Evolutionary conservation across 2,797 vertebrate genomes (phyloP), one percentile per base, ranked within the genome.

Genomic region (Enteromius unitaeniatus): DNA sequence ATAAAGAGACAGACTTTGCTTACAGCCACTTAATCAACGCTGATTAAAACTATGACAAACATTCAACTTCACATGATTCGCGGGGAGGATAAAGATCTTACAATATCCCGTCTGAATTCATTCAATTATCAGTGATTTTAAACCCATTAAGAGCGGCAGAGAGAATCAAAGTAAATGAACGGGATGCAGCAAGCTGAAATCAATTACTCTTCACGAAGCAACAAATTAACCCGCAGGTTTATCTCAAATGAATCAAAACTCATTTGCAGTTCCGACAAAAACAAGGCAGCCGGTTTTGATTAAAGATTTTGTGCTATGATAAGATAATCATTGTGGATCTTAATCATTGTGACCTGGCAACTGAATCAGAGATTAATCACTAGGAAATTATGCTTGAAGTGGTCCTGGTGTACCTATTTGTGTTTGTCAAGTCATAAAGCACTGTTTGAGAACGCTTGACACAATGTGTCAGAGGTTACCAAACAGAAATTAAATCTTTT

Each of bases 181-280:
- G 87, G 86, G 53, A 62, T 53, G 84, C 68, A 73, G 72, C 40
- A 78, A 91, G 82, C 85, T 84, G 88, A 93, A 93, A 94, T 93
- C 90, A 93, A 93, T 92, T 89, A 91, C 82, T 90, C 88, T 92
- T 92, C 94, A 93, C 72, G 53, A 88, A 86, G 85, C 40, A 17
- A 73, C 82, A 92, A 94, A 94, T 93, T 88, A 93, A 92, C 93
- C 93, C 88, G 88, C 81, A 78, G 83, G 87, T 89, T 91, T 93
- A 93, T 94, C 90, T 90, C 84, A 86, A 90, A 89, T 84, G 81
- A 92, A 92, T 94, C 91, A 92, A 92, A 91, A 90, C 84, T 91
- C 89, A 91, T 92, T 92, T 92, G 91, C 88, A 79, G 90, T 58
- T 86, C 84, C 76, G 84, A 90, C 88, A 92, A 91, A 84, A 93